These are phyloP conservation scores for Lydus trimaculatus DNA, from an alignment of 2,888 invertebrate genomes.

Conservation along the genomic window DNA sequence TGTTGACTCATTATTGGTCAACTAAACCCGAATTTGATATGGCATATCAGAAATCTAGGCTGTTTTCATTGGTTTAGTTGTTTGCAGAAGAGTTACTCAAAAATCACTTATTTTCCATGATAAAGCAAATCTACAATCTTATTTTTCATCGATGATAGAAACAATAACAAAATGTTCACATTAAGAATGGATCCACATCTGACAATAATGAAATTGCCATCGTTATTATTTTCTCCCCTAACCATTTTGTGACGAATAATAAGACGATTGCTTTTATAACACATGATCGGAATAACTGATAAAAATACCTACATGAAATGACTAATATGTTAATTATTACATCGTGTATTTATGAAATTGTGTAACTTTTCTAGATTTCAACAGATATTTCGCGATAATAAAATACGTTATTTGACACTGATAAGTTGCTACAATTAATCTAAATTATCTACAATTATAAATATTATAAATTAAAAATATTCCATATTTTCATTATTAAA, in stretches of 20 bases:
- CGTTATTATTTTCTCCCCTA: not conserved
- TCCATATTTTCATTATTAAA: conserved; percentile 1
- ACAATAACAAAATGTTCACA: not conserved
- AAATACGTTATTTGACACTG: not conserved
- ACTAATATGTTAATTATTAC: not conserved
- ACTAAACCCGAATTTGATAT: too few relatives aligned
- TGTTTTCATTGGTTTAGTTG: not conserved
- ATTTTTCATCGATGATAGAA: not conserved
- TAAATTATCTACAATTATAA: not conserved
- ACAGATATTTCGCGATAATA: not conserved
- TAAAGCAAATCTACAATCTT: not conserved
- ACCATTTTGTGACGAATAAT: not conserved
- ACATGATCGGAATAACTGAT: not conserved
- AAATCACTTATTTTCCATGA: conserved; percentile 7
- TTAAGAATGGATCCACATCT: not conserved
- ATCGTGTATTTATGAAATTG: too few relatives aligned
- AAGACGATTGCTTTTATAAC: not conserved
- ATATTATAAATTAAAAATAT: not conserved
- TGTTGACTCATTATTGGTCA: too few relatives aligned
- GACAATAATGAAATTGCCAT: conserved; percentile 7
- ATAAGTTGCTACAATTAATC: not conserved
- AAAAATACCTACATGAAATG: not conserved
- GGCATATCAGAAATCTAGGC: too few relatives aligned
- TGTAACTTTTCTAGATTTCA: too few relatives aligned
- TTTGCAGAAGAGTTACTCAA: not conserved